phyloP scores from a whole-genome alignment of 2,888 invertebrate genomes.

The Lysandra coridon region DNA sequence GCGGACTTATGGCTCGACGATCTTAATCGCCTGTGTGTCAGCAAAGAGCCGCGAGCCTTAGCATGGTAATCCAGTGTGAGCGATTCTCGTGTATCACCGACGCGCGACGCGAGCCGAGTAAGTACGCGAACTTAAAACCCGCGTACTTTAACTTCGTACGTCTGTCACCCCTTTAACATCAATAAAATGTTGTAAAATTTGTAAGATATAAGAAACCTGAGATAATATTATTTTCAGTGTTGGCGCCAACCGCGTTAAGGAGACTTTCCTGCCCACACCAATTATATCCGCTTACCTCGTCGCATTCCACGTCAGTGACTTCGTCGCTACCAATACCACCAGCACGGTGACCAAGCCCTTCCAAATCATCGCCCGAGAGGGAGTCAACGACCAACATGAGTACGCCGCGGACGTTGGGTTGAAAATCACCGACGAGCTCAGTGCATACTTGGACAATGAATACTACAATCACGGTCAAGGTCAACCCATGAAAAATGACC shows the following conservation, averaged over 20 bases:
- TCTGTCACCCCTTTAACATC: not conserved
- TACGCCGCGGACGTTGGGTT: constrained; percentile 74
- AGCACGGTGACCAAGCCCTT: constrained; percentile 56
- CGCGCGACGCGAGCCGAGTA: too few species aligned
- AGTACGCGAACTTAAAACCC: too few species aligned
- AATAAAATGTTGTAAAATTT: not conserved
- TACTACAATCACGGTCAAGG: constrained; percentile 80
- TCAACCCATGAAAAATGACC: constrained; percentile 80
- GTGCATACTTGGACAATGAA: constrained; percentile 77
- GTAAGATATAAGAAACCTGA: not conserved
- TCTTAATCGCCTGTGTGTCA: too few species aligned
- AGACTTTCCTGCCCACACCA: constrained; percentile 80
- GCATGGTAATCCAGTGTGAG: too few species aligned
- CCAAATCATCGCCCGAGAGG: constrained; percentile 66
- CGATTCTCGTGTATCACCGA: too few species aligned
- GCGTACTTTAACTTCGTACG: too few species aligned
- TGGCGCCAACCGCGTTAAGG: constrained; percentile 50
- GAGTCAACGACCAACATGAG: constrained; percentile 58
- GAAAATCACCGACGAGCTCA: constrained; percentile 72
- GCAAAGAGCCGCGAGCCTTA: too few species aligned
- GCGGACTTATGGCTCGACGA: too few species aligned
- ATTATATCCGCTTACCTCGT: constrained; percentile 90
- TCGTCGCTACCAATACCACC: constrained; percentile 63
- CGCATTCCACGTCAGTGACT: constrained; percentile 91
- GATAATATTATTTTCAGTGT: constrained; percentile 21